Percentiles rank a stretch among this genome's conserved stretches.
These are phyloP conservation scores for Hippasteria phrygiana DNA, from an alignment of 53 echinoderm and acorn worm genomes.

Conservation along the genomic window DNA sequence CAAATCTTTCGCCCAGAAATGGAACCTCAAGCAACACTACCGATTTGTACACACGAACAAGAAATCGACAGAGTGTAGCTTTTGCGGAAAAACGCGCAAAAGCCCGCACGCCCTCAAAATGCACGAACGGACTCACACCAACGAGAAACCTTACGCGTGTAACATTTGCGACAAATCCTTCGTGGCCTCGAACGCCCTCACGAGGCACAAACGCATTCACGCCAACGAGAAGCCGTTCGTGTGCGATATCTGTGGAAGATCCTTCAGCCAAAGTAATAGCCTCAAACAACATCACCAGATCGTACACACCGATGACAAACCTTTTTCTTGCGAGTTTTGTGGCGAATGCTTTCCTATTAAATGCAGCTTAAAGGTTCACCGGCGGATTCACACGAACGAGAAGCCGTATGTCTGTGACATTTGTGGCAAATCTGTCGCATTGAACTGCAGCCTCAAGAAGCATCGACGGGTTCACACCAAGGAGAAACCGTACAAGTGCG, in stretches of 20 bases:
- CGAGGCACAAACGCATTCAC: slow-evolving; percentile 29
- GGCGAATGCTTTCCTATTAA: slow-evolving; percentile 23
- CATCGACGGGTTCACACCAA: slow-evolving; percentile 35
- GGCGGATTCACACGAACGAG: slow-evolving; percentile 40
- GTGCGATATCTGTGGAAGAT: slow-evolving; percentile 25
- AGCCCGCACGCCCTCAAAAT: slow-evolving; percentile 48
- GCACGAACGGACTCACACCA: not conserved
- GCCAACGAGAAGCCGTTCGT: slow-evolving; percentile 12
- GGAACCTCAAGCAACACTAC: not conserved
- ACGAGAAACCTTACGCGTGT: slow-evolving; percentile 28
- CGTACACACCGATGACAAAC: slow-evolving; percentile 36
- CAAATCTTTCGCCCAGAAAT: not conserved
- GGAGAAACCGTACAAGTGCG: slow-evolving; percentile 9
- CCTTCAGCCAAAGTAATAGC: slow-evolving; percentile 29
- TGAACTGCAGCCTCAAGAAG: not conserved
- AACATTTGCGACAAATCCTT: slow-evolving; percentile 21
- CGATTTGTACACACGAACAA: not conserved
- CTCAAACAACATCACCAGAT: slow-evolving; percentile 53
- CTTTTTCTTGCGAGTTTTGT: slow-evolving; percentile 39
- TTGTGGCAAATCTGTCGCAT: slow-evolving; percentile 29
- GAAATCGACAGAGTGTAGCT: not conserved
- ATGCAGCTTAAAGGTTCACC: slow-evolving; percentile 22
- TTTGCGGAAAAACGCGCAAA: not conserved
- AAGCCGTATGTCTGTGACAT: slow-evolving; percentile 5
- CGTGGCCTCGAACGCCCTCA: not conserved